These are phyloP conservation scores for Fopius arisanus DNA, from an alignment of 1,140 invertebrate genomes.

Conservation along the genomic window DNA sequence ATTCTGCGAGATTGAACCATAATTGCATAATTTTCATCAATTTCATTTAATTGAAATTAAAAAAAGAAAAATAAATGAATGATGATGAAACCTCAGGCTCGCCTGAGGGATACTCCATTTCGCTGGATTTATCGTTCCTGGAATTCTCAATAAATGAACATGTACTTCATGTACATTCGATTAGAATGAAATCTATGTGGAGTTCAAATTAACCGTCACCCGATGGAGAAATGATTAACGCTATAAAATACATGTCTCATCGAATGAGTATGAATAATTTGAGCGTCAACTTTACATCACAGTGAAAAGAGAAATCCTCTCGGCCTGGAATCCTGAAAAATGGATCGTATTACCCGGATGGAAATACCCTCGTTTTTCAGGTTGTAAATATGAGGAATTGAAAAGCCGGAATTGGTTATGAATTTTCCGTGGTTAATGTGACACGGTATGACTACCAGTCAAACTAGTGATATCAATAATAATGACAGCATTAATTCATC, in stretches of 20 bases:
- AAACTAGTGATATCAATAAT: conserved; percentile 27
- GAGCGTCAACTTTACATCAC: background rate
- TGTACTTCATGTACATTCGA: no score
- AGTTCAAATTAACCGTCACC: no score
- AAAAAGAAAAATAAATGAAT: no score
- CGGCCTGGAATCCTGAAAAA: background rate
- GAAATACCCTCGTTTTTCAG: background rate
- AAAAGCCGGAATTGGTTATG: background rate
- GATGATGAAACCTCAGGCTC: no score
- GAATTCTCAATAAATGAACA: no score
- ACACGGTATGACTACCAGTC: background rate
- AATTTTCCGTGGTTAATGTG: background rate
- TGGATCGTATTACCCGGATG: background rate
- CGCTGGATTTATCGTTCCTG: no score
- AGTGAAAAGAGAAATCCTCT: background rate
- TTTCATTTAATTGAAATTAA: no score
- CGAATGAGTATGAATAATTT: background rate
- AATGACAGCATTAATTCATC: conserved; percentile 25
- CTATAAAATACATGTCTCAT: background rate
- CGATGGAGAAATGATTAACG: no score
- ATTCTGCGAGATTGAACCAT: no score
- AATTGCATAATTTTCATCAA: no score
- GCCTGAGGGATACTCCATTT: no score
- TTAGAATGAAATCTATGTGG: no score
- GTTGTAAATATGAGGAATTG: conserved; percentile 5